phyloP scores from a whole-genome alignment of 2,113 vertebrate genomes.

The Gallinago undulata region DNA sequence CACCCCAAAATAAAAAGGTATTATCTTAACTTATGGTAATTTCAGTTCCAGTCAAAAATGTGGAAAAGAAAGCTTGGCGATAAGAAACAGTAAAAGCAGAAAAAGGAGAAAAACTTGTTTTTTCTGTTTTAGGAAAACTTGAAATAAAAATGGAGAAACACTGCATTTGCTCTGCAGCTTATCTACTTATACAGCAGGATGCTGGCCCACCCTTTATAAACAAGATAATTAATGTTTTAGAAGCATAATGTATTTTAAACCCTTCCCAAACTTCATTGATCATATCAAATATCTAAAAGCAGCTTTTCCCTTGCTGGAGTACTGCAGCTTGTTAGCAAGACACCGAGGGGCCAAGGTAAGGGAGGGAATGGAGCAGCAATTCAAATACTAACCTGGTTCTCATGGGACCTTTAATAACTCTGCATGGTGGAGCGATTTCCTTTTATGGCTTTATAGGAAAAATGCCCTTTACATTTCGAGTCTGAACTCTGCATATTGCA shows the following conservation, averaged over 20 bases:
- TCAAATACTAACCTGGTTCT: not conserved
- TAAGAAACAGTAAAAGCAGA: not conserved
- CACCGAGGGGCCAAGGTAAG: not conserved
- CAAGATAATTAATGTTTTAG: not conserved
- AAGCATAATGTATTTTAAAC: not conserved
- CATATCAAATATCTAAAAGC: not conserved
- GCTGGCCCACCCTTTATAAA: not conserved
- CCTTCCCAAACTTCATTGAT: not conserved
- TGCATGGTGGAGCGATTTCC: not conserved
- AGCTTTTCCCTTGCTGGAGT: not conserved
- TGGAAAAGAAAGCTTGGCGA: not conserved
- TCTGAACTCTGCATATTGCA: not conserved
- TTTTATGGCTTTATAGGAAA: conserved; percentile 6
- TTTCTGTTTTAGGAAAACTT: not conserved
- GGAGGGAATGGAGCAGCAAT: not conserved
- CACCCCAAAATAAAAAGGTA: not conserved
- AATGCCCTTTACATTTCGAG: not conserved
- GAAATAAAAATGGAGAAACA: not conserved
- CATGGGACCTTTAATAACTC: not conserved
- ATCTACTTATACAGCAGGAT: not conserved
- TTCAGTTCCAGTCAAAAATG: not conserved
- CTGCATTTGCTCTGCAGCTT: not conserved
- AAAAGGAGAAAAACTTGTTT: not conserved
- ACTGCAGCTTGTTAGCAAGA: not conserved
- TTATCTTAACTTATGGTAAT: not conserved